Conservation (phyloP, 2,113 vertebrate genomes). For the Bos indicus region DNA sequence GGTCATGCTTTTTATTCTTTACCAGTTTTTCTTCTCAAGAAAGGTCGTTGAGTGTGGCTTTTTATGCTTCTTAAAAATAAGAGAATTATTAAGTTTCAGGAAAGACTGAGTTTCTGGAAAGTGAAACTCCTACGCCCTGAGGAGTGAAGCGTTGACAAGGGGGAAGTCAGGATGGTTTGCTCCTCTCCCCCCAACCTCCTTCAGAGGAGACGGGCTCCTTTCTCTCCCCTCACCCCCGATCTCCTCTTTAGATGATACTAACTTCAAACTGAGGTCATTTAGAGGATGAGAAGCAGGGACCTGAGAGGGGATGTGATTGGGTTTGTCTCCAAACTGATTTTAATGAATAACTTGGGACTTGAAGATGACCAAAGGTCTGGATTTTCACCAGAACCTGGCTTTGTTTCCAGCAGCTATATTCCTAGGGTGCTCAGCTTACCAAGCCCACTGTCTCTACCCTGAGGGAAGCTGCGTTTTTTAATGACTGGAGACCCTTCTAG, state of each 20-base stretch:
- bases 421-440: not conserved
- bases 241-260: not conserved
- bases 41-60: not conserved
- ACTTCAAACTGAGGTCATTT: not conserved
- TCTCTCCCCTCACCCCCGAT: not conserved
- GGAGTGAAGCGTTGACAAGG: not conserved
- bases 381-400: not conserved
- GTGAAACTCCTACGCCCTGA: not conserved
- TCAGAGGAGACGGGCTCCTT: not conserved
- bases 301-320: not conserved
- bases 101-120: slow-evolving; percentile 9
- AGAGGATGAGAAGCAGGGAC: not conserved
- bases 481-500: not conserved
- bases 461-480: not conserved
- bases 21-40: not conserved
- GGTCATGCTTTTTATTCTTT: not conserved
- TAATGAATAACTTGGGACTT: not conserved
- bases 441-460: not conserved
- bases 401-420: not conserved
- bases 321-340: not conserved
- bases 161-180: not conserved
- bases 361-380: not conserved
- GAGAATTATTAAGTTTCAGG: not conserved
- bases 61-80: not conserved
- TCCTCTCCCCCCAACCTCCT: not conserved